Conservation (phyloP, 1,140 invertebrate genomes). For the Onthophagus taurus region DNA sequence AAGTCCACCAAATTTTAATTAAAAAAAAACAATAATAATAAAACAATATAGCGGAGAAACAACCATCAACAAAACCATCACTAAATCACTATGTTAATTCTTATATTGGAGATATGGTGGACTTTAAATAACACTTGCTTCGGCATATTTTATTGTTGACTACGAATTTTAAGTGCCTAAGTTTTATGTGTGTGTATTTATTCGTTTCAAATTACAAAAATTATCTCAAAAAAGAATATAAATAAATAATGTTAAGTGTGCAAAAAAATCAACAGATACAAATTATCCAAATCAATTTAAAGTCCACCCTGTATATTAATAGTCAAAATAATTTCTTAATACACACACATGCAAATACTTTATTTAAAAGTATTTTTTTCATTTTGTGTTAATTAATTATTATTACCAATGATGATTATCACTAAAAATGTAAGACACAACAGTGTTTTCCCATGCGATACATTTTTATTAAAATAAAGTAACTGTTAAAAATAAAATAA, state of each 20-base stretch:
- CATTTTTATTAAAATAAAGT: neutral
- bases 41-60: too few species aligned
- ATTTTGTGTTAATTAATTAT: too few species aligned
- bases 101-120: too few species aligned
- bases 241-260: neutral
- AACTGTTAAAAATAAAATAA: neutral
- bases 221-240: slow-evolving; percentile 5
- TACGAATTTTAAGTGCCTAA: too few species aligned
- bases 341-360: too few species aligned
- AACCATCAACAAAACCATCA: too few species aligned
- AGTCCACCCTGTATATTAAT: slow-evolving; percentile 12
- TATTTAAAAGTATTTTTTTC: too few species aligned
- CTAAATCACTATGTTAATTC: too few species aligned
- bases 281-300: slow-evolving; percentile 16
- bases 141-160: neutral
- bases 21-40: slow-evolving; percentile 6
- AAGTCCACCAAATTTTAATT: slow-evolving; percentile 6
- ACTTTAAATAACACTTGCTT: slow-evolving; percentile 2
- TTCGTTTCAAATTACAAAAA: slow-evolving; percentile 5
- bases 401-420: too few species aligned
- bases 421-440: too few species aligned
- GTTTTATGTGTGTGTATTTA: slow-evolving; percentile 2
- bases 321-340: slow-evolving; percentile 20
- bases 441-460: too few species aligned
- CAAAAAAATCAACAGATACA: neutral